phyloP scores from a whole-genome alignment of 2,888 invertebrate genomes.

The Eulithis prunata region DNA sequence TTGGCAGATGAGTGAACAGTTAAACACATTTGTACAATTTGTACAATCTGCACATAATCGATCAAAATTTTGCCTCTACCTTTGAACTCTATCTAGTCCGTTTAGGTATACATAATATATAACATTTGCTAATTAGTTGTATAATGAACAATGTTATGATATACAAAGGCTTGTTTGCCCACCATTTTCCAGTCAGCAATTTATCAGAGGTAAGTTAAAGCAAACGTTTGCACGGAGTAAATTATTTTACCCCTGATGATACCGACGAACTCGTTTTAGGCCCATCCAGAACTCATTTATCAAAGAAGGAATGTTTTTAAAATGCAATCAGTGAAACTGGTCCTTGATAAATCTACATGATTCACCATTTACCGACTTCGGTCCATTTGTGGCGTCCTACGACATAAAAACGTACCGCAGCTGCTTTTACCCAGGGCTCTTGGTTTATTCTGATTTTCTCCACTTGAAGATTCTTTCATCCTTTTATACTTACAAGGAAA shows the following conservation, averaged over 20 bases:
- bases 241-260: conserved; percentile 19
- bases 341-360: conserved; percentile 5
- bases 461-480: too few species aligned
- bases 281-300: conserved; percentile 20
- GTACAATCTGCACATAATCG: too few species aligned
- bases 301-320: conserved; percentile 20
- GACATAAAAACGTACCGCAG: neutral
- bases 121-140: neutral
- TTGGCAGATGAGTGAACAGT: too few species aligned
- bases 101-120: neutral
- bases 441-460: neutral
- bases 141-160: conserved; percentile 2
- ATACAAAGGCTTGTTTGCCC: conserved; percentile 1
- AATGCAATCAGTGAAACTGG: conserved; percentile 23
- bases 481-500: too few species aligned
- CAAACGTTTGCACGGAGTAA: conserved; percentile 21
- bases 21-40: too few species aligned
- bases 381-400: neutral
- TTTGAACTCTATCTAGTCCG: too few species aligned
- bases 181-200: conserved; percentile 14
- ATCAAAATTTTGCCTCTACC: too few species aligned
- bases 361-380: neutral
- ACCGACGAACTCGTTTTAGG: conserved; percentile 11
- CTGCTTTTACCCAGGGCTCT: neutral
- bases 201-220: conserved; percentile 20